A percentile compares a stretch with the other conserved stretches of the same genome.
Evolutionary conservation across 2,113 vertebrate genomes (phyloP).

Genomic region (Eulemur rufifrons): DNA sequence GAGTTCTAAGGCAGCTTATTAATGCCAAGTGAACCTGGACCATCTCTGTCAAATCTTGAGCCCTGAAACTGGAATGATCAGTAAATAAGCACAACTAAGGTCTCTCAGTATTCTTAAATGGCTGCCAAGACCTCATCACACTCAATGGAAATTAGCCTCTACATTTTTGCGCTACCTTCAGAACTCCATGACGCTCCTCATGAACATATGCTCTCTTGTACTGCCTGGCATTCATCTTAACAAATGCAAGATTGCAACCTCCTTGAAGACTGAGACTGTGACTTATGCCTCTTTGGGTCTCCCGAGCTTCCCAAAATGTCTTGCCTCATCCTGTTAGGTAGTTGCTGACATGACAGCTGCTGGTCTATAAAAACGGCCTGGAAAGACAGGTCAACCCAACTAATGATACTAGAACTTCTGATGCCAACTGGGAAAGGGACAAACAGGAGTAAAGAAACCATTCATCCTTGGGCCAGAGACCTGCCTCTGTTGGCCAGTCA

Average conservation of each 20-base stretch:
- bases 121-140: not conserved
- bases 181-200: not conserved
- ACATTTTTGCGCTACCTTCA: slow-evolving; percentile 8
- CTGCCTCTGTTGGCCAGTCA: not conserved
- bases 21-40: slow-evolving; percentile 32
- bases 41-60: slow-evolving; percentile 63
- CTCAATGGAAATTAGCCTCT: not conserved
- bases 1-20: not conserved
- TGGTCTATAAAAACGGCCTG: not conserved
- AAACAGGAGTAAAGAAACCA: slow-evolving; percentile 6
- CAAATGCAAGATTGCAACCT: not conserved
- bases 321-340: not conserved
- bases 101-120: slow-evolving; percentile 3
- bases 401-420: not conserved
- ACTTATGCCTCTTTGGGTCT: slow-evolving; percentile 20
- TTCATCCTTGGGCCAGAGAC: not conserved
- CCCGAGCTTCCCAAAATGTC: not conserved
- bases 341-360: not conserved
- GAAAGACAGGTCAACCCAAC: not conserved
- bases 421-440: not conserved
- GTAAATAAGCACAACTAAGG: not conserved
- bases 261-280: not conserved
- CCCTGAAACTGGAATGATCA: not conserved
- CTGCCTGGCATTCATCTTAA: not conserved
- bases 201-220: not conserved